Conservation (phyloP, 1,140 invertebrate species). For the Drosophila hydei region DNA sequence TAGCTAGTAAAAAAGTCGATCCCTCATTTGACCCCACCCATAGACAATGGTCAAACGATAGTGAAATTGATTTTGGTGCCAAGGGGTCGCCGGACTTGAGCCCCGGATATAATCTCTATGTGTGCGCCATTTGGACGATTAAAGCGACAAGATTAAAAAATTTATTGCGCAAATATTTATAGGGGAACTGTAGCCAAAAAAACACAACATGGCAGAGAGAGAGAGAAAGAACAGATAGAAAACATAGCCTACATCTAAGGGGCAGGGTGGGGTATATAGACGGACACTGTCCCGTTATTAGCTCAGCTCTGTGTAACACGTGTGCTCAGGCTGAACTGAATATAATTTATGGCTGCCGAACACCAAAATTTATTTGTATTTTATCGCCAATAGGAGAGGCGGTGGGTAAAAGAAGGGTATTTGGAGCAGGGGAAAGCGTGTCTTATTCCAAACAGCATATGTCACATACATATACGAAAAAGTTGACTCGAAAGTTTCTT, state of each 20-base stretch:
- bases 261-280: slow-evolving; percentile 19
- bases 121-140: slow-evolving; percentile 83
- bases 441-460: slow-evolving; percentile 41
- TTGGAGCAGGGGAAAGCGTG: slow-evolving; percentile 1
- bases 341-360: slow-evolving; percentile 71
- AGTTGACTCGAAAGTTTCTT: background rate
- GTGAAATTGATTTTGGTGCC: slow-evolving; percentile 82
- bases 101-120: slow-evolving; percentile 48
- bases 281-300: slow-evolving; percentile 73
- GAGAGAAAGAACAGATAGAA: slow-evolving; percentile 20
- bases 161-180: slow-evolving; percentile 84
- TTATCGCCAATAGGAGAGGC: slow-evolving; percentile 47
- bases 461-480: slow-evolving; percentile 18
- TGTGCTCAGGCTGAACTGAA: slow-evolving; percentile 60
- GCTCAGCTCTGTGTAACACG: slow-evolving; percentile 60
- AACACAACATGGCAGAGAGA: slow-evolving; percentile 22
- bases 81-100: slow-evolving; percentile 53
- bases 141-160: slow-evolving; percentile 84
- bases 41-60: slow-evolving; percentile 62
- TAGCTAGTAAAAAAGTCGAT: slow-evolving; percentile 43
- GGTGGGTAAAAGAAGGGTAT: slow-evolving; percentile 21
- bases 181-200: slow-evolving; percentile 60
- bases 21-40: background rate
- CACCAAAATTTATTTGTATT: slow-evolving; percentile 68
- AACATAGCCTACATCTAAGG: slow-evolving; percentile 65